Conservation (phyloP, 1,140 invertebrate species). For the Chrysomallon squamiferum region DNA sequence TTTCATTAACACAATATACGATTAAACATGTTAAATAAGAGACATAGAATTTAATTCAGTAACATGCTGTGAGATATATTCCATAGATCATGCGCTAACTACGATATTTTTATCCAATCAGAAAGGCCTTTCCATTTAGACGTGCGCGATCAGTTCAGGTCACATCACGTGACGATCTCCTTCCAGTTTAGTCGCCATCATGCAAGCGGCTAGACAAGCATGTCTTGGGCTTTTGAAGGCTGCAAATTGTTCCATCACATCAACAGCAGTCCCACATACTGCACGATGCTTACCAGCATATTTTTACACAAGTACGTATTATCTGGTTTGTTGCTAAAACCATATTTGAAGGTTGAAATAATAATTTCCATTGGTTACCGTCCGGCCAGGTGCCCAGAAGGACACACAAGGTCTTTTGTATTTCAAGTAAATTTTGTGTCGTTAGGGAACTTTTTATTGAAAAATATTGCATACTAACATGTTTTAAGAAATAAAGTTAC, state of each 20-base stretch:
- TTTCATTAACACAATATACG: too few relatives aligned
- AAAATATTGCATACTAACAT: background rate
- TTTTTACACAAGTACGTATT: slow-evolving; percentile 70
- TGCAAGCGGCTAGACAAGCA: slow-evolving; percentile 70
- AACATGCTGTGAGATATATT: too few relatives aligned
- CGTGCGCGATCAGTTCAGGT: background rate
- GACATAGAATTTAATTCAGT: too few relatives aligned
- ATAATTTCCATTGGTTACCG: background rate
- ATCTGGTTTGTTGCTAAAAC: slow-evolving; percentile 10
- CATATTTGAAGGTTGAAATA: background rate
- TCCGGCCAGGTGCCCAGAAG: slow-evolving; percentile 3
- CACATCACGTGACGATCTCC: slow-evolving; percentile 43
- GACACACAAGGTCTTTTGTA: slow-evolving; percentile 2
- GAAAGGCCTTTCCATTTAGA: background rate
- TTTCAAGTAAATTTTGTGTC: background rate
- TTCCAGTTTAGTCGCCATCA: slow-evolving; percentile 67
- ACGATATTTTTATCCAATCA: background rate
- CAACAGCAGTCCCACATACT: slow-evolving; percentile 67
- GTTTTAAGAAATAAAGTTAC: background rate
- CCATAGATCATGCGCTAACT: too few relatives aligned
- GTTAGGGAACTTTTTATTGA: background rate
- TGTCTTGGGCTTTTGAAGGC: slow-evolving; percentile 70
- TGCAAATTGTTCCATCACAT: slow-evolving; percentile 67
- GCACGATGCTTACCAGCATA: slow-evolving; percentile 67
- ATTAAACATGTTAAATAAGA: too few relatives aligned